phyloP scores from a whole-genome alignment of 2,888 invertebrate species.

The Andricus quercusramuli region DNA sequence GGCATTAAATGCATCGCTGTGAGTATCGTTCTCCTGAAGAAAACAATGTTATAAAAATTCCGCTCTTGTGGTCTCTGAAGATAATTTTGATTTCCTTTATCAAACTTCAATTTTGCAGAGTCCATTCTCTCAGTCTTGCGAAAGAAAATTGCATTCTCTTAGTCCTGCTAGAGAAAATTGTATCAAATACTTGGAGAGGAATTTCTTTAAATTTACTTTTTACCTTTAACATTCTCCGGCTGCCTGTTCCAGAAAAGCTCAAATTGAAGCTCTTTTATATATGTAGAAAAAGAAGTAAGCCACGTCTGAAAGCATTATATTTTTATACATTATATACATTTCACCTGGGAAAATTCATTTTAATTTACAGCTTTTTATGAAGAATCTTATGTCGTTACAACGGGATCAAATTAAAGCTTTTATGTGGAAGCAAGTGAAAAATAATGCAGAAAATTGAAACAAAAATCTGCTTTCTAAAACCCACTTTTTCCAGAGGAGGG shows the following conservation, averaged over 20 bases:
- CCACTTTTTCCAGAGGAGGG: no score
- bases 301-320: no score
- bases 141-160: not conserved
- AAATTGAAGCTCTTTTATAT: not conserved
- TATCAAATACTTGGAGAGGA: not conserved
- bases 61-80: not conserved
- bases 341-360: no score
- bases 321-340: no score
- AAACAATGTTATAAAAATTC: not conserved
- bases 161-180: not conserved
- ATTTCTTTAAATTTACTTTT: not conserved
- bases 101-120: not conserved
- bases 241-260: not conserved
- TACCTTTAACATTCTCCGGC: not conserved
- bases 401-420: no score
- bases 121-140: not conserved
- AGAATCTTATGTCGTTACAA: no score
- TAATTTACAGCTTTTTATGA: no score
- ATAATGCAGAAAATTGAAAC: no score
- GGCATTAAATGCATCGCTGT: not conserved
- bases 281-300: no score
- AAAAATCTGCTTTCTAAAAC: no score
- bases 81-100: not conserved
- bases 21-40: not conserved
- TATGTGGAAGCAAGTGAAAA: no score